Conservation (phyloP, 2,113 vertebrate genomes). For the Blennius ocellaris region DNA sequence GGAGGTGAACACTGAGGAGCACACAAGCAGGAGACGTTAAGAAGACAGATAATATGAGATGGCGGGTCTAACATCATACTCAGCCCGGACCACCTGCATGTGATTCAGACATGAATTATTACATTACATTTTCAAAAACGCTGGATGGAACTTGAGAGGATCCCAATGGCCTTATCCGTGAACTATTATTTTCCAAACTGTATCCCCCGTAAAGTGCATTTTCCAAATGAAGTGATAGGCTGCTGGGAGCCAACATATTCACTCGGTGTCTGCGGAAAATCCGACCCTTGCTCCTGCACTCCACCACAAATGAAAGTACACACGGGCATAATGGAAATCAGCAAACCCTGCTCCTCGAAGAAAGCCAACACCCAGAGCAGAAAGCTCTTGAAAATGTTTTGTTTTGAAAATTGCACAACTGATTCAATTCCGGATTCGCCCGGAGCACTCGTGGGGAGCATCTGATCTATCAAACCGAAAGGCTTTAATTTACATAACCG, state of each 20-base stretch:
- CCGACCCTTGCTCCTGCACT: conserved; percentile 39
- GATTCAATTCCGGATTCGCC: conserved; percentile 62
- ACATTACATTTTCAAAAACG: conserved; percentile 54
- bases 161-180: conserved; percentile 45
- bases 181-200: conserved; percentile 68
- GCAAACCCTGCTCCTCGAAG: conserved; percentile 49
- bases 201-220: conserved; percentile 58
- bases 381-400: conserved; percentile 65
- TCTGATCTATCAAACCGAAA: conserved; percentile 73
- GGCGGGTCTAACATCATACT: conserved; percentile 24
- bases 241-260: conserved; percentile 68
- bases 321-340: conserved; percentile 67
- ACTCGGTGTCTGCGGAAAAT: conserved; percentile 74
- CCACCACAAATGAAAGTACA: conserved; percentile 69
- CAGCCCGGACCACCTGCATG: conserved; percentile 54
- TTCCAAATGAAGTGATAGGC: conserved; percentile 78
- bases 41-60: conserved; percentile 23
- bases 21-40: conserved; percentile 29
- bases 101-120: conserved; percentile 60
- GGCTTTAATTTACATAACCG: conserved; percentile 77
- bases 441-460: conserved; percentile 59
- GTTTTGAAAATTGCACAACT: conserved; percentile 66
- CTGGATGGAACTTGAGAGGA: conserved; percentile 16
- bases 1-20: conserved; percentile 91
- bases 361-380: conserved; percentile 71